Base-by-base conservation (phyloP, 1,140 invertebrate species). In the Micrasema longulum region DNA sequence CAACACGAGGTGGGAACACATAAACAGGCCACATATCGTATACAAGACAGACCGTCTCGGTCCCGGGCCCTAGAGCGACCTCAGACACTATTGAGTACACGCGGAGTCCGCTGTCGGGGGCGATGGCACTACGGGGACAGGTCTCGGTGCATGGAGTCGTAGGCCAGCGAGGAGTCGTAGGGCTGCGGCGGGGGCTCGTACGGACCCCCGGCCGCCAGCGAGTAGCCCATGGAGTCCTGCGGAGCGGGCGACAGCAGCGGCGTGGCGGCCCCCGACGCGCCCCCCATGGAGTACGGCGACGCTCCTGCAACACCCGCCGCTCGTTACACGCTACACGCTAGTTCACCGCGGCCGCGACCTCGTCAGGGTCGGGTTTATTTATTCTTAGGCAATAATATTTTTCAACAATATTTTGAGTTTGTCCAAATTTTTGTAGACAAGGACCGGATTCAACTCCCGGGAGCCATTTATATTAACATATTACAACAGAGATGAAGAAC, bases 201-300 rank as follows among this genome's bases (percentile, higher is more conserved):
- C 69, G 93, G 91, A 72, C 91, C 91, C 36, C 91, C 92, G n/a
- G n/a, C n/a, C n/a, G n/a, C n/a, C 88, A 96, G 92, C 71, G 91
- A 91, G 83, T 96, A 96, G 35, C 93, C 93, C 88, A 95, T 94
- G 77, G 92, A 93, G 82, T 96, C 95, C 82, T 95, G 93, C 72
- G 92, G 94, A 78, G 94, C 94, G 74, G 95, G 94, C 68, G 94
- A 95, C 93, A 97, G 95, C 92, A 97, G 94, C 47, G 94, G 94
- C 77, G 93, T 96, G 62, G 94, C 92, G 60, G 94, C 94, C 75
- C 94, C 93, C 78, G 93, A 92, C 67, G 92, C 91, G 69, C 91
- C 90, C 75, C 92, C 93, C 91, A 95, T 92, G 77, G 91, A 95
- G 87, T 97, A 97, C 63, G 95, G 95, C 71, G 95, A 96, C 72